Conservation (phyloP, 2,113 vertebrate species). For the Poicephalus gulielmi region DNA sequence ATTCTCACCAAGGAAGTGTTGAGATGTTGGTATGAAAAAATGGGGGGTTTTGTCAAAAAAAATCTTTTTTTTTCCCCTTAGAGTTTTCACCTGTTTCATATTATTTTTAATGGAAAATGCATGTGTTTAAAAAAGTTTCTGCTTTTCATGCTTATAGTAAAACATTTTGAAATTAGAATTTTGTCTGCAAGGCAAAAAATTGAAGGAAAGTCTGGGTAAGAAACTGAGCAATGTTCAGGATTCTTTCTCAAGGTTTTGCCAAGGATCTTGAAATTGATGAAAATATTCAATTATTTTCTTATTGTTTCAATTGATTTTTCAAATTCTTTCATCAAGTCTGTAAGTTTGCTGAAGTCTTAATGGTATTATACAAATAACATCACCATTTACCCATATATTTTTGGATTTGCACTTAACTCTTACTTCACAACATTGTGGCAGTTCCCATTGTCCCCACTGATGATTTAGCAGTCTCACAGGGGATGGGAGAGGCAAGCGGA, state of each 20-base stretch:
- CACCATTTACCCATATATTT: not conserved
- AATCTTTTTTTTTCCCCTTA: not conserved
- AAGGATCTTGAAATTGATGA: not conserved
- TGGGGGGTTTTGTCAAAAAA: not conserved
- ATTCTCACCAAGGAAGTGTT: conserved; percentile 56
- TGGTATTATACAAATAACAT: not conserved
- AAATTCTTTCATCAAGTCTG: not conserved
- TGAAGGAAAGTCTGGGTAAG: not conserved
- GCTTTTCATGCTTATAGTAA: not conserved
- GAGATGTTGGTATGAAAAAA: conserved; percentile 46
- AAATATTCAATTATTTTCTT: not conserved
- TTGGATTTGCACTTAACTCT: not conserved
- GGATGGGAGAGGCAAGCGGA: not conserved
- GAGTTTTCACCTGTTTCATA: conserved; percentile 3
- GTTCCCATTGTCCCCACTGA: not conserved
- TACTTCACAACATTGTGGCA: not conserved
- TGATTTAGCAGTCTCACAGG: not conserved
- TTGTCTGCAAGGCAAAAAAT: not conserved
- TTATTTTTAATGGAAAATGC: conserved; percentile 32
- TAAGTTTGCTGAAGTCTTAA: not conserved
- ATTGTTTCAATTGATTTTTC: not conserved
- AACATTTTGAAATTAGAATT: conserved; percentile 28
- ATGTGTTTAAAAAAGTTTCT: conserved; percentile 27
- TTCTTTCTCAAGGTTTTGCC: not conserved
- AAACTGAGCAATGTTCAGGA: not conserved